A percentile compares a stretch with the other conserved stretches of the same genome.
Conservation (phyloP, 2,888 invertebrate species). For the Coenonympha arcania region DNA sequence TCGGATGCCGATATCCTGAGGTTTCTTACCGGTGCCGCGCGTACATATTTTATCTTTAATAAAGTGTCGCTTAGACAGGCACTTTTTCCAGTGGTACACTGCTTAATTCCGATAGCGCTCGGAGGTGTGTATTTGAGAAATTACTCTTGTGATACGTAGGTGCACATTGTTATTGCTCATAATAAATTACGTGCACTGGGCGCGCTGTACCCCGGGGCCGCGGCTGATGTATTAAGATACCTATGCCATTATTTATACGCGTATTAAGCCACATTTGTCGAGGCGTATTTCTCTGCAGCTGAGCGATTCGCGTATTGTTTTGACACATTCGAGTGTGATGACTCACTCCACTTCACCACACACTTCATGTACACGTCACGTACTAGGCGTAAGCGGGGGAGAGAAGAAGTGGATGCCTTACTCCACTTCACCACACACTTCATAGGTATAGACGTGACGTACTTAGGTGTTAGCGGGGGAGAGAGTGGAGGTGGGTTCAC, state of each 20-base stretch:
- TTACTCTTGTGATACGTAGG: constrained; percentile 54
- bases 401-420: too few species aligned
- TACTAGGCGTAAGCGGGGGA: too few species aligned
- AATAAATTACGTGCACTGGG: constrained; percentile 59
- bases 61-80: background rate
- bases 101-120: constrained; percentile 9
- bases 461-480: too few species aligned
- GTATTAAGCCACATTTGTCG: constrained; percentile 14
- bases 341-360: too few species aligned
- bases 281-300: background rate
- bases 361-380: too few species aligned
- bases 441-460: too few species aligned
- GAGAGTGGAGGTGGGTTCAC: too few species aligned
- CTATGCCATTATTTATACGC: constrained; percentile 15
- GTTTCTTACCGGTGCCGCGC: too few species aligned
- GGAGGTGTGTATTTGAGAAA: constrained; percentile 68
- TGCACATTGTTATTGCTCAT: constrained; percentile 61
- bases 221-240: constrained; percentile 20
- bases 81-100: background rate
- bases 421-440: too few species aligned
- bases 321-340: too few species aligned
- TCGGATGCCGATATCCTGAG: too few species aligned
- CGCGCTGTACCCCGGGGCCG: constrained; percentile 48
- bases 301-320: background rate
- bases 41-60: background rate